Evolutionary conservation across 2,113 vertebrate genomes (phyloP).

Genomic region (Psittacus erithacus): DNA sequence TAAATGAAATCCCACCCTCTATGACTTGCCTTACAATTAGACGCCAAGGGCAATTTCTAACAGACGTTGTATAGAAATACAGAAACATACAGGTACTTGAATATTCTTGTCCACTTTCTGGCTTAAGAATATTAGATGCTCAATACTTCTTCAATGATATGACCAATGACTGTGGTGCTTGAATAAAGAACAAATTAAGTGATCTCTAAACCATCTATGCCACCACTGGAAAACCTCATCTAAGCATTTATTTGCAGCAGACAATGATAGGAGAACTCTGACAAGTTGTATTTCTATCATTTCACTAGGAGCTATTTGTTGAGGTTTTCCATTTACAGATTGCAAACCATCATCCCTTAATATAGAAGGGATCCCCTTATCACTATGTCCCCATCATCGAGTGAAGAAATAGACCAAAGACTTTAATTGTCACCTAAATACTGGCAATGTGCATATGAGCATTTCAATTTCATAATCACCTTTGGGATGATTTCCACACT

Average conservation of each 20-base stretch:
- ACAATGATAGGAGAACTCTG: not conserved
- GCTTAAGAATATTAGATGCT: not conserved
- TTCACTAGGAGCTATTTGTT: not conserved
- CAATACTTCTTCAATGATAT: not conserved
- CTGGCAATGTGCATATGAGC: not conserved
- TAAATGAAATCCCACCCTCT: not conserved
- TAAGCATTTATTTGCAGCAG: not conserved
- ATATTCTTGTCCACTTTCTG: not conserved
- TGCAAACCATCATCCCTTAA: not conserved
- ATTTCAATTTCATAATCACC: not conserved
- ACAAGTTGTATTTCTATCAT: not conserved
- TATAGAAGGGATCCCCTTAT: not conserved
- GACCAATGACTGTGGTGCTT: not conserved
- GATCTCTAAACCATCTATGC: not conserved
- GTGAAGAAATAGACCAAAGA: not conserved
- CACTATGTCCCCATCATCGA: rapidly evolving
- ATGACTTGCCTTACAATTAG: not conserved
- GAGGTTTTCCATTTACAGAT: not conserved
- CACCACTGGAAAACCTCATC: not conserved
- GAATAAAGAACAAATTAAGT: not conserved
- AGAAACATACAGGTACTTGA: not conserved
- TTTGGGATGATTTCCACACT: not conserved
- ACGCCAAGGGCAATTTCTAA: not conserved
- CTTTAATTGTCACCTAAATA: not conserved
- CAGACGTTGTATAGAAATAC: not conserved